phyloP scores from a whole-genome alignment of 2,797 vertebrate genomes.

The Notolabrus celidotus region DNA sequence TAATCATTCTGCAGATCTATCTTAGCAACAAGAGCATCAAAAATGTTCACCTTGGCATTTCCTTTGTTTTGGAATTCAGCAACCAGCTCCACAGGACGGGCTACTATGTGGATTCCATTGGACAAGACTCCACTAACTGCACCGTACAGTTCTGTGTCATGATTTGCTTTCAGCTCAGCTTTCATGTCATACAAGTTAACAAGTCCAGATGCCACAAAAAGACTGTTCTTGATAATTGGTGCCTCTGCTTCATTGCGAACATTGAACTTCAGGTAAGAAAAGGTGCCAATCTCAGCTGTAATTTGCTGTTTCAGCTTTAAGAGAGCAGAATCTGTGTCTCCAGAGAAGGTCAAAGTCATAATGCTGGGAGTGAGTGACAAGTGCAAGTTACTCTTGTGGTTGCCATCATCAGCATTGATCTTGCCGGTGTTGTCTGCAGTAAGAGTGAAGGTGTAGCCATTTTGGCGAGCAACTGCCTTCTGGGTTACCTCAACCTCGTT shows the following conservation, averaged over 20 bases:
- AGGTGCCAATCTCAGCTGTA: conserved; percentile 78
- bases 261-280: conserved; percentile 81
- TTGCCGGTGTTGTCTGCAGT: conserved; percentile 83
- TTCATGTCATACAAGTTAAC: conserved; percentile 83
- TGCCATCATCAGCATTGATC: conserved; percentile 84
- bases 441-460: conserved; percentile 77
- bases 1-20: conserved; percentile 93
- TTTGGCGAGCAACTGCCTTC: conserved; percentile 79
- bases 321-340: conserved; percentile 83
- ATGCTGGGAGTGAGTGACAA: conserved; percentile 79
- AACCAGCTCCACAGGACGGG: conserved; percentile 81
- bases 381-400: conserved; percentile 79
- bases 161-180: conserved; percentile 85
- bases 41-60: conserved; percentile 87
- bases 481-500: conserved; percentile 83
- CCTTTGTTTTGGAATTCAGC: conserved; percentile 89
- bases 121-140: conserved; percentile 85
- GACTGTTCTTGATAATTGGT: conserved; percentile 86
- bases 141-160: conserved; percentile 87
- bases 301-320: conserved; percentile 88
- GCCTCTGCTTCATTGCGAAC: conserved; percentile 86
- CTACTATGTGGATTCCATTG: conserved; percentile 84
- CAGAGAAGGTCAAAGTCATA: conserved; percentile 78
- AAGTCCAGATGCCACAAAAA: conserved; percentile 83
- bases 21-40: conserved; percentile 86